Percentiles rank a stretch among this genome's conserved stretches.
phyloP scores from a whole-genome alignment of 2,888 invertebrate species.

The Trachelus tabidus region DNA sequence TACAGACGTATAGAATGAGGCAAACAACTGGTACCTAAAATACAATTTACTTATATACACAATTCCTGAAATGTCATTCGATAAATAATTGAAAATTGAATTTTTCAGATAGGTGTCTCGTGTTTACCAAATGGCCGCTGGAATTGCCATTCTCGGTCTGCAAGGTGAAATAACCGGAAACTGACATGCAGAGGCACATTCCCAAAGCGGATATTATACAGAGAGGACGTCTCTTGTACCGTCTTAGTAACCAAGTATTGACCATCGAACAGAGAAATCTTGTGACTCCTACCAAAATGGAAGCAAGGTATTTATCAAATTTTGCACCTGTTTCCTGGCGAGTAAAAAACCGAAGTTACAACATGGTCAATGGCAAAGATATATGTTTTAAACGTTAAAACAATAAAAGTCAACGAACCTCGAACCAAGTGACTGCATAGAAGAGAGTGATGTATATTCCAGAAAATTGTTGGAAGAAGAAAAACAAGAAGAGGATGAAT shows the following conservation, averaged over 20 bases:
- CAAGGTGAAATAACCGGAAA: slow-evolving; percentile 70
- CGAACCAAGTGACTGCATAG: slow-evolving; percentile 72
- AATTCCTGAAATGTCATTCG: not conserved
- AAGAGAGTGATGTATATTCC: slow-evolving; percentile 74
- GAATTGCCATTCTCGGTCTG: slow-evolving; percentile 61
- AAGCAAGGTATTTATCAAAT: slow-evolving; percentile 69
- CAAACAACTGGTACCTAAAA: slow-evolving; percentile 67
- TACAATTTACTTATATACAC: not conserved
- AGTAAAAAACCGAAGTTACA: not conserved
- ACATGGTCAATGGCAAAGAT: not conserved
- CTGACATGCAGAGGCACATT: slow-evolving; percentile 70
- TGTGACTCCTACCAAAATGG: slow-evolving; percentile 71
- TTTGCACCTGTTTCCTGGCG: slow-evolving; percentile 68
- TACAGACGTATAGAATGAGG: slow-evolving; percentile 70
- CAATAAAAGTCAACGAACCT: slow-evolving; percentile 56
- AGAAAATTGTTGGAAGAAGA: slow-evolving; percentile 72
- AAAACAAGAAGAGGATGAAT: slow-evolving; percentile 69
- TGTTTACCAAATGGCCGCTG: slow-evolving; percentile 53
- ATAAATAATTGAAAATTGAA: not conserved
- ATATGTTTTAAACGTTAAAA: not conserved
- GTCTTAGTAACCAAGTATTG: slow-evolving; percentile 69
- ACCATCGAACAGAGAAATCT: slow-evolving; percentile 71
- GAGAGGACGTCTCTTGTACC: slow-evolving; percentile 68
- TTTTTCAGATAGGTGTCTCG: not conserved
- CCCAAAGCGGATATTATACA: slow-evolving; percentile 69